phyloP scores from a whole-genome alignment of 2,797 vertebrate genomes.

The Peromyscus aztecus region DNA sequence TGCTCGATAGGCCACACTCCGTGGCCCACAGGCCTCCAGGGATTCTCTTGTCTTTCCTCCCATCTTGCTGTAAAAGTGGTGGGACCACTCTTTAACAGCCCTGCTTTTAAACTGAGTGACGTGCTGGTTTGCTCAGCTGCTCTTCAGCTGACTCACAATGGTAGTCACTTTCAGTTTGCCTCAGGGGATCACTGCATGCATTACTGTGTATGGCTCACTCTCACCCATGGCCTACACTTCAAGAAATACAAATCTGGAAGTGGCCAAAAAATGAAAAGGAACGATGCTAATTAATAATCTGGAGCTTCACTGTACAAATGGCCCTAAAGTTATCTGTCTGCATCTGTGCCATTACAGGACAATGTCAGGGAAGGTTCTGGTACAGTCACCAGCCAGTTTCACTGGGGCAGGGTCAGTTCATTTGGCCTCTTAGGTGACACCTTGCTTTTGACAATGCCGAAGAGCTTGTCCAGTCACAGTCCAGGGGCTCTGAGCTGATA shows the following conservation, averaged over 20 bases:
- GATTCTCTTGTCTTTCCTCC: neutral
- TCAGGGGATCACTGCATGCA: neutral
- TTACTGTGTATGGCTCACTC: neutral
- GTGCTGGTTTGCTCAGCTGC: neutral
- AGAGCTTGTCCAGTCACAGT: neutral
- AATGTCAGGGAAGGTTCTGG: neutral
- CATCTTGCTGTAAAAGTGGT: neutral
- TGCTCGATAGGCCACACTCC: neutral
- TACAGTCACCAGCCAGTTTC: neutral
- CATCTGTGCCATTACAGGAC: neutral
- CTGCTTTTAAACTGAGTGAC: neutral
- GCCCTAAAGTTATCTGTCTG: rapidly evolving
- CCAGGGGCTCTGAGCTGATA: neutral
- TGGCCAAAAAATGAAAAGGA: neutral
- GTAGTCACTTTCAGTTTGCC: neutral
- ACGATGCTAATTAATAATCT: neutral
- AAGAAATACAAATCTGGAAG: neutral
- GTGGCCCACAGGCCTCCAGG: too few species aligned
- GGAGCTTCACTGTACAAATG: rapidly evolving
- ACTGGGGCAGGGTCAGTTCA: rapidly evolving
- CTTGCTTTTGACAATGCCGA: neutral
- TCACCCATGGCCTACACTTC: neutral
- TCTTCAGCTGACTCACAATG: neutral
- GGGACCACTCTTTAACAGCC: neutral
- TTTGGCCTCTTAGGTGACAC: too few species aligned